Evolutionary conservation across 2,888 invertebrate species (phyloP), one percentile per base, ranked within the genome.

Genomic region (Thalpophila matura): DNA sequence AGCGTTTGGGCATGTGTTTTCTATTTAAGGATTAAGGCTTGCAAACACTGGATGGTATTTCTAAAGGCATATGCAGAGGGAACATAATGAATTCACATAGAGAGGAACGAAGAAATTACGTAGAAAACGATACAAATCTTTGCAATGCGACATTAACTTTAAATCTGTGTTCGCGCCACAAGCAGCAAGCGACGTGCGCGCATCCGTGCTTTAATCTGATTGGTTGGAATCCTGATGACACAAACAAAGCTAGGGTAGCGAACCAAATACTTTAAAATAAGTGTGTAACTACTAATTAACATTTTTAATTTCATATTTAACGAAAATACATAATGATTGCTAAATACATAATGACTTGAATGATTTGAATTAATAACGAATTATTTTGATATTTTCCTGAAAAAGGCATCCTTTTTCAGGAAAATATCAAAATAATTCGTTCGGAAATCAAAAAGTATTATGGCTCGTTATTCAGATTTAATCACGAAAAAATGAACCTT

Each of bases 121-220:
- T 16, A 35, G n/a, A 61, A 61, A 18, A 3, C 10, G 46, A 29
- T 61, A 1, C 5, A 12, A 27, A 61, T 58, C 10, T 61, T 24
- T 35, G n/a, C 22, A 35, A n/a, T 61, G 43, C 27, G n/a, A 45
- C 22, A 22, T 59, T 45, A 22, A 10, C 33, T 18, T 45, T 35
- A 43, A 60, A 60, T 60, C 20, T 4, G 33, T 22, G 61, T 60
- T 27, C 2, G 20, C 20, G 14, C 31, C 57, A 20, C 26, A 16
- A 26, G 14, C 14, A 33, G 12, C 6, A 33, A n/a, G 6, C 59
- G 24, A 4, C 24, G 54, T 24, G 33, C 31, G 26, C 54, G 20
- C 45, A 45, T 58, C 31, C 33, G 12, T 5, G 14, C 14, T 40
- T 14, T 26, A 20, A 60, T 58, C 60, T 27, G 33, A 60, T 58